These are phyloP conservation scores for Drosophila chauvacae DNA, from an alignment of 1,140 invertebrate species.

Conservation along the genomic window DNA sequence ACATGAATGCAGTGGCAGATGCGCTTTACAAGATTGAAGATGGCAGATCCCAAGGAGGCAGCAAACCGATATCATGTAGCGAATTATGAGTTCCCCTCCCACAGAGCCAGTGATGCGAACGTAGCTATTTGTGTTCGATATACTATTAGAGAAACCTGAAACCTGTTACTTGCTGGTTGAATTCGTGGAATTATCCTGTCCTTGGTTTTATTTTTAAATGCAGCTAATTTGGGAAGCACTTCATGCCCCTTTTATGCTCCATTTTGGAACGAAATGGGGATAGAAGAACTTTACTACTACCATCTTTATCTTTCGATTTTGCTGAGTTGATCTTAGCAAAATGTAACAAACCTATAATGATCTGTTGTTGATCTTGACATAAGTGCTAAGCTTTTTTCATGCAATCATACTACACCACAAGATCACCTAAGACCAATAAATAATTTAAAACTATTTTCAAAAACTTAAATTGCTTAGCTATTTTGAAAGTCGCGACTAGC, in stretches of 20 bases:
- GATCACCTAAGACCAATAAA: neutral
- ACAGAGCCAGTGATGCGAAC: neutral
- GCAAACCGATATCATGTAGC: constrained; percentile 57
- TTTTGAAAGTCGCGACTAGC: neutral
- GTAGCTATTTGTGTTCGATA: neutral
- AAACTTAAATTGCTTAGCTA: neutral
- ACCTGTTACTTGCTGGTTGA: neutral
- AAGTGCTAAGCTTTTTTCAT: neutral
- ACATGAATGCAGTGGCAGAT: constrained; percentile 70
- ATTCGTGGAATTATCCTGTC: too few species aligned
- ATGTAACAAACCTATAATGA: neutral
- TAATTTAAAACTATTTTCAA: neutral
- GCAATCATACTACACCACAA: neutral
- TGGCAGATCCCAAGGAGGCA: constrained; percentile 7
- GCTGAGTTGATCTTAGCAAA: neutral
- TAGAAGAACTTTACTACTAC: neutral
- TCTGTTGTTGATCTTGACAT: neutral
- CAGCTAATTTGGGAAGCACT: neutral
- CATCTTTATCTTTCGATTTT: neutral
- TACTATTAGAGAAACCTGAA: neutral
- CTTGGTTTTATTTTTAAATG: neutral
- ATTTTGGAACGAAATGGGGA: neutral
- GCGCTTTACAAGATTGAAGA: constrained; percentile 74
- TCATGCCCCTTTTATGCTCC: too few species aligned
- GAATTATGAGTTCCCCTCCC: constrained; percentile 64